These are phyloP conservation scores for Phyllotis vaccarum DNA, from an alignment of 2,797 vertebrate genomes.

Conservation along the genomic window DNA sequence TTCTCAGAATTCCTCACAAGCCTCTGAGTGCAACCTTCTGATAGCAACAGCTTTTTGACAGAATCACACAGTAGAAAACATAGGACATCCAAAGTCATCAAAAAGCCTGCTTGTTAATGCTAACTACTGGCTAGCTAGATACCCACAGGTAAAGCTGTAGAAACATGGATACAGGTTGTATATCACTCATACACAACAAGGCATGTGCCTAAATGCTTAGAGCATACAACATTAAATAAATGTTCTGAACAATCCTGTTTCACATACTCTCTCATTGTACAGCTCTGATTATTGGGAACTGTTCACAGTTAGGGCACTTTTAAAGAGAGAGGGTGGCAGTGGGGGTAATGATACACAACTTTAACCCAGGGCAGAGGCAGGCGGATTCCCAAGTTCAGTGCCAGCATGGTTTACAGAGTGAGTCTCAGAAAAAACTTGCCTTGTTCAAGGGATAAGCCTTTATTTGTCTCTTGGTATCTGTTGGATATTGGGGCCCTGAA, in stretches of 20 bases:
- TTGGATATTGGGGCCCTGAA: neutral
- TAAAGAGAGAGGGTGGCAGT: neutral
- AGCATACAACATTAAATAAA: neutral
- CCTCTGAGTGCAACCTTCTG: neutral
- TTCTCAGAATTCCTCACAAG: neutral
- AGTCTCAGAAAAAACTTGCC: neutral
- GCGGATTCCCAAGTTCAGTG: neutral
- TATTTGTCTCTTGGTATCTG: neutral
- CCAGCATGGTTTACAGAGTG: neutral
- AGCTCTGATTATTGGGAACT: neutral
- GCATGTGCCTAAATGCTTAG: neutral
- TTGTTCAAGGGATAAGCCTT: neutral
- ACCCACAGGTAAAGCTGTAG: rapidly evolving
- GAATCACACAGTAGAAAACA: neutral
- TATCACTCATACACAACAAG: neutral
- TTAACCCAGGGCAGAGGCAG: neutral
- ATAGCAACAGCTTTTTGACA: neutral
- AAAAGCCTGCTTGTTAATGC: neutral
- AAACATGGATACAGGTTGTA: rapidly evolving
- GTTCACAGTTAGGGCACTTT: neutral
- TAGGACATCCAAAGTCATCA: neutral
- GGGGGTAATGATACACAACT: neutral
- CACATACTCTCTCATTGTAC: neutral
- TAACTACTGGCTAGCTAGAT: neutral
- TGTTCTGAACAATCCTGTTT: rapidly evolving